These are phyloP conservation scores for Nyctereutes procyonoides DNA, from an alignment of 2,113 vertebrate species.

Conservation along the genomic window DNA sequence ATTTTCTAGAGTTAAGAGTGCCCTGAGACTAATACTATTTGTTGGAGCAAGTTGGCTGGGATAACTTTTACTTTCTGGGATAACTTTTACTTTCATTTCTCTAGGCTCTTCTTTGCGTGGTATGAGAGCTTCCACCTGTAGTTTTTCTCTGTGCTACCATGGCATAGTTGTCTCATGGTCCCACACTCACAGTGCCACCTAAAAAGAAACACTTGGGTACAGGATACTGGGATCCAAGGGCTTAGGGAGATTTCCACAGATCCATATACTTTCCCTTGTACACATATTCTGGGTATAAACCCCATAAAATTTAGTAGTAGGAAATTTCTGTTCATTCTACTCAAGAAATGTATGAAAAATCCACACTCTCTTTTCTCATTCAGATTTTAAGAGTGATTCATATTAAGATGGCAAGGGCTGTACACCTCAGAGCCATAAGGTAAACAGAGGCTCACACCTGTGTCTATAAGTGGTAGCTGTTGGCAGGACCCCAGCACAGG, in stretches of 20 bases:
- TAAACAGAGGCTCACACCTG: neutral
- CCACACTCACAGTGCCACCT: neutral
- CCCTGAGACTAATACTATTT: neutral
- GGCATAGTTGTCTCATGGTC: neutral
- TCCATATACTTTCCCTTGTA: neutral
- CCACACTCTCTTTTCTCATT: neutral
- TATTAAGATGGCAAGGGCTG: neutral
- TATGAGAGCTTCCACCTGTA: neutral
- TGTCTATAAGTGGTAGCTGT: neutral
- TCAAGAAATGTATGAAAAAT: neutral
- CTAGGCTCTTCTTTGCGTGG: neutral
- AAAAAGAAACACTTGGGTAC: no score
- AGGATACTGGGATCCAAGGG: neutral
- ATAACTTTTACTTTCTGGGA: neutral
- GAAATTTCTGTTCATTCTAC: neutral
- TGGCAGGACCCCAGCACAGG: neutral
- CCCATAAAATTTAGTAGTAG: neutral
- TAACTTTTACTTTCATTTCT: neutral
- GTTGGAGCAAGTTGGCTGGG: neutral
- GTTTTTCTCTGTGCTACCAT: neutral
- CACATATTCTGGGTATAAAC: neutral
- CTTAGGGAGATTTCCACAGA: neutral
- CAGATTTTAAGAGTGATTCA: neutral
- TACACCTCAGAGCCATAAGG: neutral
- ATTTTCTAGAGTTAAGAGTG: neutral